phyloP scores from a whole-genome alignment of 2,113 vertebrate genomes.

The Scophthalmus maximus region DNA sequence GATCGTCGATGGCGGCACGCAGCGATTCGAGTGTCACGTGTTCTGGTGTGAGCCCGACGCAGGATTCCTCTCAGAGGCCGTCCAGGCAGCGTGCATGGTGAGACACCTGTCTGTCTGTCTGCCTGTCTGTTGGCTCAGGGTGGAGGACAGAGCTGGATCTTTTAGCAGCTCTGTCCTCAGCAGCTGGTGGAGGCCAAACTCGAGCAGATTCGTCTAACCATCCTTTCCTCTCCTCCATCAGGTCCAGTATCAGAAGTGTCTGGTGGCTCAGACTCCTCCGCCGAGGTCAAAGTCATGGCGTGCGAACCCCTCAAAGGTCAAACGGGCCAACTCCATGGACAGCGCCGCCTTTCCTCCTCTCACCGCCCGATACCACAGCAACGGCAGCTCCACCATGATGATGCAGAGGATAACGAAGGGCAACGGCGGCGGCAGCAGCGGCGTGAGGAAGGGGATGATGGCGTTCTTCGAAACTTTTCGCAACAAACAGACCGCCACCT shows the following conservation, averaged over 20 bases:
- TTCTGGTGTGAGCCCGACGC: conserved; percentile 98
- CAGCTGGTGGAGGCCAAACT: no score
- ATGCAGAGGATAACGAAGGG: conserved; percentile 51
- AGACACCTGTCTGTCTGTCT: conserved; percentile 51
- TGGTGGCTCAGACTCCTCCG: conserved; percentile 90
- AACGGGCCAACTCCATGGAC: conserved; percentile 86
- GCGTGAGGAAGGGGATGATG: conserved; percentile 87
- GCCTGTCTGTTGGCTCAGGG: no score
- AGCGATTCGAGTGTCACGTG: conserved; percentile 94
- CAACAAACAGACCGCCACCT: conserved; percentile 83
- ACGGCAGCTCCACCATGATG: conserved; percentile 19
- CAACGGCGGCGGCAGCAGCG: conserved; percentile 25
- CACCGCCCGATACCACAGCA: conserved; percentile 21
- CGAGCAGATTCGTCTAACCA: neutral
- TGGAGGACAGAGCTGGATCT: no score
- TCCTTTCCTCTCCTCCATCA: conserved; percentile 52
- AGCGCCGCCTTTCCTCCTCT: conserved; percentile 74
- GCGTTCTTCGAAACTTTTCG: conserved; percentile 91
- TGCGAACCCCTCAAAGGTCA: conserved; percentile 80
- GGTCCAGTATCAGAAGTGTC: conserved; percentile 96
- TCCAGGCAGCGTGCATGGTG: conserved; percentile 98
- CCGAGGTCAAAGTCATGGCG: conserved; percentile 83
- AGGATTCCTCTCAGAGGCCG: conserved; percentile 91
- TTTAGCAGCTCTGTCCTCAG: no score
- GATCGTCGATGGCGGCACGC: conserved; percentile 93